Conservation (phyloP, 2,113 vertebrate species). For the Urocynchramus pylzowi region DNA sequence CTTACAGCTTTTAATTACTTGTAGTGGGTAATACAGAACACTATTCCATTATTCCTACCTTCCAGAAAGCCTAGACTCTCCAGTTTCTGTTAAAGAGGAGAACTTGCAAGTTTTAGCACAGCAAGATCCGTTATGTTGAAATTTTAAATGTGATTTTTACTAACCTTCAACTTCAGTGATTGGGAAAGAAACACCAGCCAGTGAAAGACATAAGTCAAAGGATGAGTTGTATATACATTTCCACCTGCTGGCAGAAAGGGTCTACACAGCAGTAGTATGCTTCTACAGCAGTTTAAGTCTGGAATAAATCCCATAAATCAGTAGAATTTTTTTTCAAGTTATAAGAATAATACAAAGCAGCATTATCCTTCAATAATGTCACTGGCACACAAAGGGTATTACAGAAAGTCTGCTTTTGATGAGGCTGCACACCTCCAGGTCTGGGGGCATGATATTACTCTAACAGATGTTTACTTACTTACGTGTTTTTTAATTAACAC, state of each 20-base stretch:
- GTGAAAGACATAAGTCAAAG: neutral
- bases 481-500: neutral
- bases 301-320: neutral
- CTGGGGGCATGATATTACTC: neutral
- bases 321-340: neutral
- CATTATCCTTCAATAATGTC: neutral
- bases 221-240: neutral
- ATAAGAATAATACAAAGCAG: neutral
- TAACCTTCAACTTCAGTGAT: neutral
- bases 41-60: neutral
- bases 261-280: neutral
- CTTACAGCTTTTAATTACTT: neutral
- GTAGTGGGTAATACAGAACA: neutral
- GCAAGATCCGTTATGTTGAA: neutral
- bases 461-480: neutral
- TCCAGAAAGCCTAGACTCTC: neutral
- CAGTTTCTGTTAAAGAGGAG: neutral
- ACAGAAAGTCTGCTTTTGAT: neutral
- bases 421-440: neutral
- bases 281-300: neutral
- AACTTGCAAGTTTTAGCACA: neutral
- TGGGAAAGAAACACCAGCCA: neutral
- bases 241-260: constrained; percentile 36
- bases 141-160: neutral
- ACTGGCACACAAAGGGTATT: neutral